Percentiles rank a stretch among this genome's conserved stretches.
Conservation (phyloP, 2,797 vertebrate species). For the Acridotheres tristis region DNA sequence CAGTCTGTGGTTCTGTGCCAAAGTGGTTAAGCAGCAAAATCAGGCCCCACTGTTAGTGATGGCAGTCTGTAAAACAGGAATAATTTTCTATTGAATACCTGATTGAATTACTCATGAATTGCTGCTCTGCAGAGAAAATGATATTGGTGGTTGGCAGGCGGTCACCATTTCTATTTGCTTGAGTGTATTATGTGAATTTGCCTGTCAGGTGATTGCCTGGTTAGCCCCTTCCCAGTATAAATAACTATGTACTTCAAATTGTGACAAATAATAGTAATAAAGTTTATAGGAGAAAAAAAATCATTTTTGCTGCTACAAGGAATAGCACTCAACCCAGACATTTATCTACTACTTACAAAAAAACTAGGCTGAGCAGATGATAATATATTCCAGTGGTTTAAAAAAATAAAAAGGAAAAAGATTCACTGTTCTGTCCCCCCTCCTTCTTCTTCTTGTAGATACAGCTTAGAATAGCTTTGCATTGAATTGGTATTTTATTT, state of each 20-base stretch:
- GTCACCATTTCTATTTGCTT: conserved; percentile 56
- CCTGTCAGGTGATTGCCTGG: conserved; percentile 34
- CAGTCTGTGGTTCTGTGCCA: not conserved
- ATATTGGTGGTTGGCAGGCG: conserved; percentile 44
- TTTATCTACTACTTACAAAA: conserved; percentile 37
- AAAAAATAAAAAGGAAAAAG: not conserved
- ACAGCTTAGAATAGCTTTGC: conserved; percentile 38
- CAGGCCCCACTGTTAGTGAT: conserved; percentile 7
- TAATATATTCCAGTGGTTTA: conserved; percentile 6
- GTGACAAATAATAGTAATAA: conserved; percentile 64
- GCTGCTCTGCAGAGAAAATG: conserved; percentile 59
- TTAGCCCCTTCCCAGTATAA: conserved; percentile 37
- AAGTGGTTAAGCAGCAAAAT: conserved; percentile 43
- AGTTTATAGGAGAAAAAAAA: not conserved
- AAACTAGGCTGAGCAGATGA: not conserved
- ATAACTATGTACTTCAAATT: conserved; percentile 37
- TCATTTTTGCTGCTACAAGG: conserved; percentile 9
- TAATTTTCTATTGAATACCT: conserved; percentile 64
- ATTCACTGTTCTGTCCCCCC: not conserved
- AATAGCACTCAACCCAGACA: conserved; percentile 32
- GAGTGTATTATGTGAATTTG: conserved; percentile 48
- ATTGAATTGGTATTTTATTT: conserved; percentile 54
- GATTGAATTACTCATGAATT: conserved; percentile 67
- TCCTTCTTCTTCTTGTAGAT: conserved; percentile 8
- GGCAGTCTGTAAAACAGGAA: conserved; percentile 44